A percentile compares a stretch with the other conserved stretches of the same genome.
Conservation (phyloP, 2,888 invertebrate species). For the Furcula furcula region DNA sequence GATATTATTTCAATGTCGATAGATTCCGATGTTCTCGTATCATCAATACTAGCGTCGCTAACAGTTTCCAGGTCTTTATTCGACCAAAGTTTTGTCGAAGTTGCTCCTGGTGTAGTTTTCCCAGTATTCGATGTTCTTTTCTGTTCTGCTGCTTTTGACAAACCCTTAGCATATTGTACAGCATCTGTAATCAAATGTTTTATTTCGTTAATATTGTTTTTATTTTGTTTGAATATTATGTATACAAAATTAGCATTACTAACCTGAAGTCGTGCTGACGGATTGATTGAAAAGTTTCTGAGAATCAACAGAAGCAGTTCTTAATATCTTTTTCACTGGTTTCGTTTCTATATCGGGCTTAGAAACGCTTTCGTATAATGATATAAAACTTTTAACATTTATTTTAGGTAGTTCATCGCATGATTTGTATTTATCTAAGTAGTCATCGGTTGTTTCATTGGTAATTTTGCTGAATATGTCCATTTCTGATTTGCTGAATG, state of each 20-base stretch:
- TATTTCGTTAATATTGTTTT: not conserved
- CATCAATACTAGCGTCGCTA: constrained; percentile 39
- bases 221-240: not conserved
- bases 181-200: constrained; percentile 37
- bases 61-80: constrained; percentile 37
- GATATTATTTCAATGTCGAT: constrained; percentile 37
- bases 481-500: constrained; percentile 75
- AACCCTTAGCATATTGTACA: constrained; percentile 31
- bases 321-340: constrained; percentile 35
- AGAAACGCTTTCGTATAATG: constrained; percentile 66
- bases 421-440: constrained; percentile 67
- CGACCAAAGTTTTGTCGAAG: constrained; percentile 29
- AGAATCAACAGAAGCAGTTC: constrained; percentile 40
- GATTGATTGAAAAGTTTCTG: constrained; percentile 37
- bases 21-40: constrained; percentile 42
- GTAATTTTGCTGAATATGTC: constrained; percentile 69
- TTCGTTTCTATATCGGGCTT: constrained; percentile 44
- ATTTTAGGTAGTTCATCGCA: constrained; percentile 71
- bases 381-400: constrained; percentile 68
- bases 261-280: constrained; percentile 61
- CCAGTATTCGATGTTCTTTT: constrained; percentile 16
- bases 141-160: constrained; percentile 5
- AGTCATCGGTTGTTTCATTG: constrained; percentile 38
- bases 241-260: constrained; percentile 9
- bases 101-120: constrained; percentile 13